Evolutionary conservation across 2,797 vertebrate genomes (phyloP).

Genomic region (Galagoides demidoff): DNA sequence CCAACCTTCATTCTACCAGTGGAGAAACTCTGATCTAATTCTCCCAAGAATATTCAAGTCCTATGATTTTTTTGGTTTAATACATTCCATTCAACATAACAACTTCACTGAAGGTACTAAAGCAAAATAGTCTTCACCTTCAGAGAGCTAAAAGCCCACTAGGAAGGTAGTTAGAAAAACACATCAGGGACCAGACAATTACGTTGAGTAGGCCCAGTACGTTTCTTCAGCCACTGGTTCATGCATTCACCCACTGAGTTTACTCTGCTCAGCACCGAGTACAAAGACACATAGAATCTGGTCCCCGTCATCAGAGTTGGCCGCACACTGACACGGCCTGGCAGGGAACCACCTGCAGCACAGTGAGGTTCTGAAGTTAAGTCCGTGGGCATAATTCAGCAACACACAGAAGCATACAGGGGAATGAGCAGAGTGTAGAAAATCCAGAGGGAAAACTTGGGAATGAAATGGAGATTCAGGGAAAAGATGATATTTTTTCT

Average conservation of each 20-base stretch:
- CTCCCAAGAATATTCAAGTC: background rate
- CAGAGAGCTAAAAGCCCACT: background rate
- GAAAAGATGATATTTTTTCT: background rate
- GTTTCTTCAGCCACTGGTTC: background rate
- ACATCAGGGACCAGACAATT: background rate
- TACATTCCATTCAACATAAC: background rate
- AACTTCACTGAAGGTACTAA: background rate
- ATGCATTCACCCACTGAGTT: background rate
- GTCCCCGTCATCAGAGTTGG: background rate
- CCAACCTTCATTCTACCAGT: background rate
- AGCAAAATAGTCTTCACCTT: background rate
- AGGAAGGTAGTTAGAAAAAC: background rate
- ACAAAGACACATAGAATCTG: background rate
- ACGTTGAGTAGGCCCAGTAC: background rate
- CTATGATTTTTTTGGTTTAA: background rate
- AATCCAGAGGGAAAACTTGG: background rate
- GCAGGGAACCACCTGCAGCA: background rate
- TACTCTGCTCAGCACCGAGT: background rate
- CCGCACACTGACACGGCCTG: background rate
- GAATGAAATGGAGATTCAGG: background rate
- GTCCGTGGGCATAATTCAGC: background rate
- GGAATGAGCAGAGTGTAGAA: background rate
- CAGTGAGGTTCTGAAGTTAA: background rate
- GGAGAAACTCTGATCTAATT: background rate
- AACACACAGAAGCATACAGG: accelerated